These are phyloP conservation scores for Aphidoletes aphidimyza DNA, from an alignment of 2,888 invertebrate species.

Conservation along the genomic window DNA sequence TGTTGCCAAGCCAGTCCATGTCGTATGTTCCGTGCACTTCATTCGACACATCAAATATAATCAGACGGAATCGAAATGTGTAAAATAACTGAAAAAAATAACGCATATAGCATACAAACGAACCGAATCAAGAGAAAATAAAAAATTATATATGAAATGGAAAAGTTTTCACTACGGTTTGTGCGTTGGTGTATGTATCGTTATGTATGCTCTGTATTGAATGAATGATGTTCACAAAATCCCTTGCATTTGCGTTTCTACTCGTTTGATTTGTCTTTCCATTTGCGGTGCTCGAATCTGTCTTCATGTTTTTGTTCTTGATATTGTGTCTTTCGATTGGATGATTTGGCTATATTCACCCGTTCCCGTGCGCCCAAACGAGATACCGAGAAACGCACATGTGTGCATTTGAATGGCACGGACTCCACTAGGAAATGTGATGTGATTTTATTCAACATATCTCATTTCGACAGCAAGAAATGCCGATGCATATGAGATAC, in stretches of 20 bases:
- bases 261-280: conserved; percentile 37
- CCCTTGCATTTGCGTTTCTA: not conserved
- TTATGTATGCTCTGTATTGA: not conserved
- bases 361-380: not conserved
- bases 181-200: not conserved
- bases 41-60: not conserved
- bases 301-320: conserved; percentile 20
- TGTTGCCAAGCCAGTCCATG: not conserved
- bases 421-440: not conserved
- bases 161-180: conserved; percentile 3
- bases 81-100: not conserved
- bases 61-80: conserved; percentile 25
- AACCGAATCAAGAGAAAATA: not conserved
- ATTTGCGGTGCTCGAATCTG: conserved; percentile 35
- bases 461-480: not conserved
- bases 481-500: not conserved
- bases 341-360: conserved; percentile 11
- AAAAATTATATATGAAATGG: not conserved
- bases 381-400: not conserved
- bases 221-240: conserved; percentile 11
- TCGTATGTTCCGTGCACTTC: not conserved
- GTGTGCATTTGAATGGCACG: not conserved
- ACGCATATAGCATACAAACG: not conserved
- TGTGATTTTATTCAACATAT: not conserved
- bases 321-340: conserved; percentile 42